phyloP scores from a whole-genome alignment of 2,113 vertebrate genomes.

The Spermophilus dauricus region DNA sequence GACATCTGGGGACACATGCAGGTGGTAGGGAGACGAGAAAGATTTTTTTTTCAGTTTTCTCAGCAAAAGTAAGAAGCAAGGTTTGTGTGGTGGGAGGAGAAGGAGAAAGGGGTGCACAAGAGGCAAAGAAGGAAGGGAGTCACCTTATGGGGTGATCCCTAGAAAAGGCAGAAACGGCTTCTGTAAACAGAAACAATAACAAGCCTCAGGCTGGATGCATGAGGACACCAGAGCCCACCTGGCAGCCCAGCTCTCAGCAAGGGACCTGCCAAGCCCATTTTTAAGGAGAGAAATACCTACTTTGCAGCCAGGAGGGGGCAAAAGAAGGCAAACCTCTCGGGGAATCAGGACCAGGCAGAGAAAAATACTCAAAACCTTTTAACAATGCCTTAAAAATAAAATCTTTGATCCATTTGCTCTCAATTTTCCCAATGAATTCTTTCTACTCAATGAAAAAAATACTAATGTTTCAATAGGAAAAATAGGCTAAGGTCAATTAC shows the following conservation, averaged over 20 bases:
- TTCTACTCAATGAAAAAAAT: not conserved
- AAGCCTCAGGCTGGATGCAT: not conserved
- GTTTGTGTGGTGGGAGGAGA: not conserved
- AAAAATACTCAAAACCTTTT: not conserved
- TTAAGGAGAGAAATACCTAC: not conserved
- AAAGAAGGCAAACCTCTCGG: not conserved
- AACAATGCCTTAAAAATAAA: not conserved
- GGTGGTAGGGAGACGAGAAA: not conserved
- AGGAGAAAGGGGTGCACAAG: too few relatives aligned
- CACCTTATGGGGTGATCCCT: not conserved
- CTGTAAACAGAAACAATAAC: not conserved
- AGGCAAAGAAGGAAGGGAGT: not conserved
- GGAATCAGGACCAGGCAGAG: not conserved
- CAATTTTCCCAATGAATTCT: not conserved
- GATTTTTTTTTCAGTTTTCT: not conserved
- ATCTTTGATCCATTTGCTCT: not conserved
- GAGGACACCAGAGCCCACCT: not conserved
- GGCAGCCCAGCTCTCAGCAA: not conserved
- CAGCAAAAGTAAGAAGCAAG: conserved; percentile 27
- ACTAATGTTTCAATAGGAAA: not conserved
- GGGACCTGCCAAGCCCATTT: not conserved
- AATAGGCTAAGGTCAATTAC: not conserved
- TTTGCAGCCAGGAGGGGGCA: not conserved
- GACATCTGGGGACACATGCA: not conserved
- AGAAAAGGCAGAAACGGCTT: not conserved